Conservation (phyloP, 2,113 vertebrate species). For the Cyprinus carpio region DNA sequence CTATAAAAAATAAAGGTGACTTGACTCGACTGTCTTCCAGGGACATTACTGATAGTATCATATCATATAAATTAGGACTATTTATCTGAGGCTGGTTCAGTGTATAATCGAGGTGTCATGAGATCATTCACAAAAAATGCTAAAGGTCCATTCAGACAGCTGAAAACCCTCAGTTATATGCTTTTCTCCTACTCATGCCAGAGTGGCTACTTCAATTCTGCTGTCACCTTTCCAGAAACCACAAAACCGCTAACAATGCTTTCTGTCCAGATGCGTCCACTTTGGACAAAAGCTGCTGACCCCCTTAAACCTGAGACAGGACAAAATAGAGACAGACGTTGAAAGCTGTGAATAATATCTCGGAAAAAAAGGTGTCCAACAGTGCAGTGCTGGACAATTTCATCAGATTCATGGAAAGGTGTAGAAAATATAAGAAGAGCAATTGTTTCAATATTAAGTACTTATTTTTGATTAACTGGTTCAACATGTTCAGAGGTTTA, state of each 20-base stretch:
- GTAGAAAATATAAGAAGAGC: neutral
- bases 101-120: constrained; percentile 14
- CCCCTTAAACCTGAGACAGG: constrained; percentile 81
- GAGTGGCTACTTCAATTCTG: constrained; percentile 80
- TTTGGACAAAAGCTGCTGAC: constrained; percentile 87
- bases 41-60: neutral
- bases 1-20: no score
- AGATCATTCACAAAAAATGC: constrained; percentile 65
- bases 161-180: constrained; percentile 85
- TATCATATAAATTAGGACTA: constrained; percentile 12
- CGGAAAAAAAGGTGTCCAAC: constrained; percentile 77
- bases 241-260: constrained; percentile 83
- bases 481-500: neutral
- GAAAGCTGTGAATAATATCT: constrained; percentile 86
- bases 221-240: constrained; percentile 86
- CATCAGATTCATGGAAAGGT: constrained; percentile 45
- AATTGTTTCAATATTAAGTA: neutral
- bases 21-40: neutral
- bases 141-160: constrained; percentile 74
- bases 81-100: constrained; percentile 1
- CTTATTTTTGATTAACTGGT: neutral
- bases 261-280: constrained; percentile 87
- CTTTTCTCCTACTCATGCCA: constrained; percentile 81
- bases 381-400: constrained; percentile 75
- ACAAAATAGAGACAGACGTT: constrained; percentile 87